Evolutionary conservation across 30 jellyfish, hydroid and myxozoan species (phyloP).

Genomic region (Turritopsis rubra): DNA sequence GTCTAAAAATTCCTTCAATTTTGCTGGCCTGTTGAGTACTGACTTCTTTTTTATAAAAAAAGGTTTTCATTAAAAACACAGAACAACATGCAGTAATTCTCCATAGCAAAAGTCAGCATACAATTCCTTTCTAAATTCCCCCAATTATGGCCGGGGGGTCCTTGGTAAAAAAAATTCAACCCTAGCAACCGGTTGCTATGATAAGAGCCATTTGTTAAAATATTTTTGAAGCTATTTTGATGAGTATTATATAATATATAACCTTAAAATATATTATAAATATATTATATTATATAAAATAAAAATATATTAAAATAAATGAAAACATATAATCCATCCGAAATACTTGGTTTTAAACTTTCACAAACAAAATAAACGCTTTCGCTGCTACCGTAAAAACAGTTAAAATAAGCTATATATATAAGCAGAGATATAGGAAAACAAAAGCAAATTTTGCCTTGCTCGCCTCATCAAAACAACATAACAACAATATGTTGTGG

Average conservation of each 20-base stretch:
- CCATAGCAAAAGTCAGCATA: slow-evolving; percentile 7
- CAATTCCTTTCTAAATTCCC: slow-evolving; percentile 3
- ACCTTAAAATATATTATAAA: no score
- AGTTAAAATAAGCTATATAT: no score
- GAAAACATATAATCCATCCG: no score
- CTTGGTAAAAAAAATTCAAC: not conserved
- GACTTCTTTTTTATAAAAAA: not conserved
- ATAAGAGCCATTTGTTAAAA: not conserved
- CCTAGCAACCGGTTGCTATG: slow-evolving; percentile 11
- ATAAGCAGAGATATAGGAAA: no score
- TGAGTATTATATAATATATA: slow-evolving; percentile 2
- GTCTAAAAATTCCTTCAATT: not conserved
- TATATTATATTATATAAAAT: no score
- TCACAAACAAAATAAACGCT: no score
- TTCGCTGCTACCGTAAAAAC: no score
- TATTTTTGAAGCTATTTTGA: not conserved
- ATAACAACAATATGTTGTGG: no score
- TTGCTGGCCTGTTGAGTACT: slow-evolving; percentile 9
- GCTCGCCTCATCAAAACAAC: no score
- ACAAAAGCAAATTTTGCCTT: no score
- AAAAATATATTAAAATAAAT: no score
- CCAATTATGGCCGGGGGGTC: slow-evolving; percentile 10
- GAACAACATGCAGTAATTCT: slow-evolving; percentile 5
- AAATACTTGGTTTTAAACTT: no score
- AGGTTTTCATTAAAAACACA: not conserved